Base-by-base conservation (phyloP, 2,113 vertebrate genomes). In the Microcebus murinus region DNA sequence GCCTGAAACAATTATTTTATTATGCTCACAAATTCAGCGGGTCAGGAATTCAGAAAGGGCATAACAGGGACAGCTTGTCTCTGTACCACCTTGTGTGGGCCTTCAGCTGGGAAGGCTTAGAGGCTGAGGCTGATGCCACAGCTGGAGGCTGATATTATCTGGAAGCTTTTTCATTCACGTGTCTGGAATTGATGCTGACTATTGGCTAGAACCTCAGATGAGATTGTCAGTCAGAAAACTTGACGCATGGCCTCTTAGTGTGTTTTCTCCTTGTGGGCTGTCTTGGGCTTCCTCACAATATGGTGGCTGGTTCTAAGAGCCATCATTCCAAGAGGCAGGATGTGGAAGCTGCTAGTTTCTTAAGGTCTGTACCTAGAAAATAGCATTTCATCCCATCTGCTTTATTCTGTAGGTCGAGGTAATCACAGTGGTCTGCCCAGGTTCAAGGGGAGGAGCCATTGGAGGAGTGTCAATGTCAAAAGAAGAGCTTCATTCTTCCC, bases 201-300 rank as follows among this genome's bases (percentile, higher is more conserved):
- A 6, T 57, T 83, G 34, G 31, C 63, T n/a, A 15, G 81, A 52
- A 50, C 20, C 45, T 68, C 87, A 27, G 2, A 6, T 9, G n/a
- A 23, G 73, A 67, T 70, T 42, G 42, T 71, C 73, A n/a, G 12
- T 81, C 63, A 34, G 50, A 50, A 45, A 34, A 20, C 65, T 9
- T 9, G 3, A 14, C 0, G 0, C 3, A 0, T 29, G 71, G 48
- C 36, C 36, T 71, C 71, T 21, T 59, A 36, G 0, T 0, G 0
- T 14, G 29, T 27, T 71, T 73, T 57, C 48, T 76, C 55, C 57
- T 27, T 29, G 5, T 3, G 17, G 76, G 21, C 21, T 39, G 0
- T 39, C 61, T 48, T 25, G 91, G 61, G 48, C 88, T 91, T 82
- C 71, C 73, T 70, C 15, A 25, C 34, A 65, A 9, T 45, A n/a